A percentile compares a stretch with the other conserved stretches of the same genome.
Evolutionary conservation across 2,113 vertebrate species (phyloP).

Genomic region (Oceanodroma tethys): DNA sequence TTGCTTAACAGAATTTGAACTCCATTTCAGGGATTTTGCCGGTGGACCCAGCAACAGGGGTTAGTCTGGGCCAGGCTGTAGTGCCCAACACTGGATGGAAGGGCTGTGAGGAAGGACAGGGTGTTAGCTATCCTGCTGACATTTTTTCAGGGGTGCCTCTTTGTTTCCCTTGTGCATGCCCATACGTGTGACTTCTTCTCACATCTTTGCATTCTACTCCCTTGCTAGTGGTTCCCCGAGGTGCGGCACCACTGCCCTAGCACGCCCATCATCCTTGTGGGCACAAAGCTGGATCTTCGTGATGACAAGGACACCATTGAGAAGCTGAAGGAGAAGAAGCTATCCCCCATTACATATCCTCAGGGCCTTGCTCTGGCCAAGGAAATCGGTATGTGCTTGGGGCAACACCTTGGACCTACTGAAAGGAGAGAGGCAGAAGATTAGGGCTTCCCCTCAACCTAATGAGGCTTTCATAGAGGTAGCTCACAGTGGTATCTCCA

Average conservation of each 20-base stretch:
- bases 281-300: conserved; percentile 82
- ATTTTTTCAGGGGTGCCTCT: background rate
- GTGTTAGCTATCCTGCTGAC: background rate
- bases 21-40: background rate
- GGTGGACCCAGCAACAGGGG: background rate
- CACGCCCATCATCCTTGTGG: conserved; percentile 83
- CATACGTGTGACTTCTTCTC: background rate
- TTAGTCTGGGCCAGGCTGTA: background rate
- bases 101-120: background rate
- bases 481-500: background rate
- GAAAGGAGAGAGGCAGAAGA: background rate
- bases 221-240: conserved; percentile 79
- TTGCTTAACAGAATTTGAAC: background rate
- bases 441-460: background rate
- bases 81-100: background rate
- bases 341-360: conserved; percentile 80
- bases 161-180: background rate
- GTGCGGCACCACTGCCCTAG: conserved; percentile 83
- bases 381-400: conserved; percentile 74
- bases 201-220: background rate
- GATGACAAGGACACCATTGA: conserved; percentile 86
- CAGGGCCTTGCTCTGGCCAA: conserved; percentile 83
- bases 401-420: background rate
- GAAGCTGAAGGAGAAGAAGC: conserved; percentile 84
- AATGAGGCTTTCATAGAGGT: background rate